These are phyloP conservation scores for Bucorvus abyssinicus DNA, from an alignment of 2,797 vertebrate genomes.

Conservation along the genomic window DNA sequence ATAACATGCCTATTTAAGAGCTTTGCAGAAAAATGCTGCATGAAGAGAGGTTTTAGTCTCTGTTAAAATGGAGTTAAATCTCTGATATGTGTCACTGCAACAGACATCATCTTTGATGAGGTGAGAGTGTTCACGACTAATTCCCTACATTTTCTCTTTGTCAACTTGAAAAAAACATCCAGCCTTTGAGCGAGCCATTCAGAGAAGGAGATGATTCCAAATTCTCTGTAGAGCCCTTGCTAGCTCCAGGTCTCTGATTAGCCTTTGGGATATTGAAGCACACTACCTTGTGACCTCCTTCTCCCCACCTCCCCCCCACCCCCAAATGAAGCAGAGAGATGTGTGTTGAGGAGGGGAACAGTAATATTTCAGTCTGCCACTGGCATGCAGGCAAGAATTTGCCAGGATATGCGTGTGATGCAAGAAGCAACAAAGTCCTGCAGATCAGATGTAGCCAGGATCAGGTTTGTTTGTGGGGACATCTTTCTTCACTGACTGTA, in stretches of 20 bases:
- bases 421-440: not conserved
- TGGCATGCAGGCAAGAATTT: not conserved
- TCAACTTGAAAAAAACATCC: not conserved
- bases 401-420: rapidly evolving
- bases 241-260: not conserved
- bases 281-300: not conserved
- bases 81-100: not conserved
- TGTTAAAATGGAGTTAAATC: not conserved
- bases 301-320: not conserved
- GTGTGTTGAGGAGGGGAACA: not conserved
- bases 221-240: not conserved
- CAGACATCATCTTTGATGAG: not conserved
- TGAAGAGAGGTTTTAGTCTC: not conserved
- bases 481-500: not conserved
- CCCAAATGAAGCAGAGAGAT: not conserved
- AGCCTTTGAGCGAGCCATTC: not conserved
- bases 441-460: not conserved
- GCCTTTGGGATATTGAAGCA: not conserved
- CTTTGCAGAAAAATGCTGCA: not conserved
- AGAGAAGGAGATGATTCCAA: not conserved
- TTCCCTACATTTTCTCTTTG: not conserved
- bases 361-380: not conserved
- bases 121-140: not conserved
- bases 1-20: not conserved
- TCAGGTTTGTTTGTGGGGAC: not conserved